phyloP scores from a whole-genome alignment of 2,797 vertebrate species.

The Chloroceryle inda region DNA sequence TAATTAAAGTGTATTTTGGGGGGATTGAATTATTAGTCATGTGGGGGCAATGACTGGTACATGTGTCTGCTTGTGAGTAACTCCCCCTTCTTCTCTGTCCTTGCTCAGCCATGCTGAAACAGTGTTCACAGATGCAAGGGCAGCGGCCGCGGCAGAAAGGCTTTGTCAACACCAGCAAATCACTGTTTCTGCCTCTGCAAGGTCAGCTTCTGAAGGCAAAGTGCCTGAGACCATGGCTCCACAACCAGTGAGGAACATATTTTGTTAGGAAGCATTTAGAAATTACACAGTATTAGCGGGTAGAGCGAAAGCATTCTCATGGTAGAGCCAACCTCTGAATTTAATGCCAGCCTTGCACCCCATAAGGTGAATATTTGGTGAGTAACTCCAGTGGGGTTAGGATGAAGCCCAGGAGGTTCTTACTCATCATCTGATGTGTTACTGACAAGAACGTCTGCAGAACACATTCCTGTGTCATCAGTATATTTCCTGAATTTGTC shows the following conservation, averaged over 20 bases:
- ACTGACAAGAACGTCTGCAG: neutral
- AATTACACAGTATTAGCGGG: neutral
- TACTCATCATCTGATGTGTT: neutral
- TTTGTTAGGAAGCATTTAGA: neutral
- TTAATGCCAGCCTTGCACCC: neutral
- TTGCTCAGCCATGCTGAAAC: constrained; percentile 33
- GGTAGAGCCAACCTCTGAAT: neutral
- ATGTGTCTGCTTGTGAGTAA: neutral
- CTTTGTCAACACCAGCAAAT: constrained; percentile 50
- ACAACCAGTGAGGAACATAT: neutral
- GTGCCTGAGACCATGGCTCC: neutral
- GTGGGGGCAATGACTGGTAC: neutral
- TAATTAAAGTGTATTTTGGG: neutral
- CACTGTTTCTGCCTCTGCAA: constrained; percentile 13
- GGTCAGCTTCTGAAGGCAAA: neutral
- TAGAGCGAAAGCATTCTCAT: neutral
- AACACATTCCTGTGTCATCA: neutral
- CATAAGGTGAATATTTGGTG: neutral
- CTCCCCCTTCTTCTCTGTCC: neutral
- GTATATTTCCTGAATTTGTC: neutral
- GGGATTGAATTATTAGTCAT: neutral
- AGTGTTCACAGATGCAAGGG: neutral
- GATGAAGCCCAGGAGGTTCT: constrained; percentile 15
- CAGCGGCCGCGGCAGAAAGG: neutral
- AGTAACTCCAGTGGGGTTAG: neutral